phyloP scores from a whole-genome alignment of 1,140 invertebrate species.

The Lordiphosa mommai region DNA sequence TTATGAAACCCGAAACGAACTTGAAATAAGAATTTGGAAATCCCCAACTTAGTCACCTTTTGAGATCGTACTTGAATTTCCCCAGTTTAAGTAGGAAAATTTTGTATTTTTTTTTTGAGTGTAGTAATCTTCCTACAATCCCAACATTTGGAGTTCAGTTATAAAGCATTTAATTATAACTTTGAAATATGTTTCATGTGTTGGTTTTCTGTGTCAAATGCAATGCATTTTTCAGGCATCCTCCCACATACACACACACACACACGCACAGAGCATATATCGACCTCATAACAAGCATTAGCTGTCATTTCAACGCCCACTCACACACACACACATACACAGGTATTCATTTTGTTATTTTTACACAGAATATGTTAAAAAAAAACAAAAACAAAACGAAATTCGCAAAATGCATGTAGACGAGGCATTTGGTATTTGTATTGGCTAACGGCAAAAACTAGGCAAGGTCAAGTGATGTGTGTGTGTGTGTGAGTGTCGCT shows the following conservation, averaged over 20 bases:
- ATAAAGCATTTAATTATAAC: no score
- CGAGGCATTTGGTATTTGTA: slow-evolving; percentile 7
- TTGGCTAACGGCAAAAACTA: slow-evolving; percentile 27
- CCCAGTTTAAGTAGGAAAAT: no score
- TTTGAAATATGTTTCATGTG: neutral
- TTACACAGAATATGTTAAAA: slow-evolving; percentile 44
- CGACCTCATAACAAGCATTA: slow-evolving; percentile 62
- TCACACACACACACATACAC: slow-evolving; percentile 12
- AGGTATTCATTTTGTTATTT: slow-evolving; percentile 56
- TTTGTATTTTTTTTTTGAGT: no score
- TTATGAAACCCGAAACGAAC: no score
- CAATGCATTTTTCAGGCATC: slow-evolving; percentile 75
- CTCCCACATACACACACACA: slow-evolving; percentile 25
- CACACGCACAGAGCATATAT: slow-evolving; percentile 15
- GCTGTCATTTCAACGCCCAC: slow-evolving; percentile 37
- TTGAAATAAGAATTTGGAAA: no score
- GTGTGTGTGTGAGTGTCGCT: slow-evolving; percentile 10
- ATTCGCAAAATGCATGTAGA: slow-evolving; percentile 14
- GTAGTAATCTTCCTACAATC: no score
- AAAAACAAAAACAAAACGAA: slow-evolving; percentile 36
- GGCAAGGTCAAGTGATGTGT: slow-evolving; percentile 65
- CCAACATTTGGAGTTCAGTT: no score
- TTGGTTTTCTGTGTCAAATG: slow-evolving; percentile 64
- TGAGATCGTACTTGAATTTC: no score
- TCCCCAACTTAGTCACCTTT: no score